Evolutionary conservation across 2,113 vertebrate species (phyloP), one percentile per base, ranked within the genome.

Genomic region (Mixornis gularis): DNA sequence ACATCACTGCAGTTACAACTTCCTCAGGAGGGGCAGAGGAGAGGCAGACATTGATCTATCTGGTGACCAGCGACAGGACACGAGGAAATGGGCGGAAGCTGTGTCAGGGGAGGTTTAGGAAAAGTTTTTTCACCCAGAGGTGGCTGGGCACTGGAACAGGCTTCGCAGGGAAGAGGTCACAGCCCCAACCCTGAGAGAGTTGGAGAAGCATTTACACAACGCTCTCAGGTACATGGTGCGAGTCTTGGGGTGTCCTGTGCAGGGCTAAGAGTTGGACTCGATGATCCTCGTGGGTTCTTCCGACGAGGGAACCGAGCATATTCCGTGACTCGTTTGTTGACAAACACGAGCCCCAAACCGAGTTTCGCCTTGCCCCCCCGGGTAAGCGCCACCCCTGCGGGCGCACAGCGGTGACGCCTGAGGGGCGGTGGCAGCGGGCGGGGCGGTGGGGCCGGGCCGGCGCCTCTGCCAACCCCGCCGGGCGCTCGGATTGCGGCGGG

Each of bases 291-390:
- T 8, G 48, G 13, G 12, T 26, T 13, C 48, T 40, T 55, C 17
- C 22, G 24, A 40, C 40, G 40, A 40, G 40, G 40, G 40, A 40
- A 40, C 12, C 13, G 40, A 40, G 10, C 29, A 24, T 0, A 10
- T 6, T 27, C 63, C 6, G 15, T 20, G n/a, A 27, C 5, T 13
- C 18, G 32, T 72, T 80, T 6, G 12, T 0, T 1, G n/a, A 8
- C 44, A 15, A 43, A 8, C 3, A 1, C 9, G 12, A 7, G 4
- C 0, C 10, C 3, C 46, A 1, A 2, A 3, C 1, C 13, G 0
- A 4, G 8, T 18, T 25, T 7, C 1, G 5, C 48, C 11, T 2
- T 6, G 13, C 5, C 43, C 43, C 6, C 26, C 14, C 11, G 16
- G 5, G 3, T 5, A 8, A 53, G 6, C 21, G 1, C 70, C 16